Evolutionary conservation across 53 echinoderm and acorn worm species (phyloP).

Genomic region (Crossaster papposus): DNA sequence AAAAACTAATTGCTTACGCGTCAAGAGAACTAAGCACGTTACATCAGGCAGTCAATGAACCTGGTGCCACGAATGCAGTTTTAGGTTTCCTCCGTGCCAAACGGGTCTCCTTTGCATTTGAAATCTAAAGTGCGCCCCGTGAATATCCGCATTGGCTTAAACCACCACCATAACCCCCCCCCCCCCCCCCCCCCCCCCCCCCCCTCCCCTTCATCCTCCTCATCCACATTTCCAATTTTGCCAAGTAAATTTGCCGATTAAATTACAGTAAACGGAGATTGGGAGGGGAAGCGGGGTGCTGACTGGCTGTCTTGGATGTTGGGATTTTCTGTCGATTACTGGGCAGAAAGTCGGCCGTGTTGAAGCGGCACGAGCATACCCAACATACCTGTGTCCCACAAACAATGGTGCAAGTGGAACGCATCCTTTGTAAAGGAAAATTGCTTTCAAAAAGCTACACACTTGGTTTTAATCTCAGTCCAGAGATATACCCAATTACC

Average conservation of each 20-base stretch:
- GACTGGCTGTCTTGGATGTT: slow-evolving; percentile 2
- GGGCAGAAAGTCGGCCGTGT: background rate
- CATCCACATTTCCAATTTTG: too few species aligned
- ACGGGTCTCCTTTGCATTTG: background rate
- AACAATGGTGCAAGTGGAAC: too few species aligned
- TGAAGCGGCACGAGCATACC: background rate
- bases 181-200: too few species aligned
- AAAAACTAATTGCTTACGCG: background rate
- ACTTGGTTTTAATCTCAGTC: too few species aligned
- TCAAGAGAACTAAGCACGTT: background rate
- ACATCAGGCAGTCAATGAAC: background rate
- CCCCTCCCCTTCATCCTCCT: too few species aligned
- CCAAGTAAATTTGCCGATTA: slow-evolving; percentile 32
- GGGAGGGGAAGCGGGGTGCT: background rate
- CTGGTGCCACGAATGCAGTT: background rate
- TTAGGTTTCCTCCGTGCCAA: background rate
- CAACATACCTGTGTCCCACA: too few species aligned
- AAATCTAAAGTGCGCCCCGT: background rate
- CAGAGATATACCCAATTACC: too few species aligned
- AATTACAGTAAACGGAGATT: slow-evolving; percentile 32
- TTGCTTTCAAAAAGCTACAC: too few species aligned
- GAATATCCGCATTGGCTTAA: background rate
- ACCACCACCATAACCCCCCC: too few species aligned
- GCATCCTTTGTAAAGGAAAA: too few species aligned
- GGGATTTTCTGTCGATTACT: slow-evolving; percentile 16